Conservation (phyloP, 2,113 vertebrate species). For the Rana temporaria region DNA sequence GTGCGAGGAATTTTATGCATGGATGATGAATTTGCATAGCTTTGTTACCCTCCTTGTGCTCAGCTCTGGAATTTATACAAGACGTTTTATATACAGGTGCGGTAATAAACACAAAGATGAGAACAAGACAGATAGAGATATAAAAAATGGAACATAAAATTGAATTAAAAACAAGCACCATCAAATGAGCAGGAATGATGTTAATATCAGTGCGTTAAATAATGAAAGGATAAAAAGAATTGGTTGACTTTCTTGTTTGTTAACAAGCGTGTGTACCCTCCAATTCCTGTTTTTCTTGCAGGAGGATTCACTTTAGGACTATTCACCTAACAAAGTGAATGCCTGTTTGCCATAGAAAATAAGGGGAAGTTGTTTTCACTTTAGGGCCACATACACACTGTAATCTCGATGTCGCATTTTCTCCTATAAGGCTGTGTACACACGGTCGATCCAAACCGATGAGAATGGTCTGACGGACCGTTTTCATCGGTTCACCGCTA, state of each 20-base stretch:
- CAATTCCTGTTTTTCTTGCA: no score
- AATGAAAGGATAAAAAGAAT: not conserved
- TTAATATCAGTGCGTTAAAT: not conserved
- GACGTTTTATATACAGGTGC: conserved; percentile 21
- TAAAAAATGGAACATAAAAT: not conserved
- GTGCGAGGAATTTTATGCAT: conserved; percentile 38
- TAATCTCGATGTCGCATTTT: no score
- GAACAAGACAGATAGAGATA: not conserved
- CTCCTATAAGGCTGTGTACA: no score
- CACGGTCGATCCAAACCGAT: no score
- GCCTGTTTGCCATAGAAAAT: no score
- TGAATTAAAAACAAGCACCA: not conserved
- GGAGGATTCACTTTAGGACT: no score
- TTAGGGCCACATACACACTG: no score
- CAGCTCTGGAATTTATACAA: conserved; percentile 4
- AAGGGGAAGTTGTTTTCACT: no score
- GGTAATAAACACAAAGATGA: conserved; percentile 7
- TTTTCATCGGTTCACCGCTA: no score
- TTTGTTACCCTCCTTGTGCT: not conserved
- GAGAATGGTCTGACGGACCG: no score
- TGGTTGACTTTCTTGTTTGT: not conserved
- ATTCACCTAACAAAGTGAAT: no score
- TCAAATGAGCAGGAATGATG: not conserved
- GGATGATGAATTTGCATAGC: conserved; percentile 2
- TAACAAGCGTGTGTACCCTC: no score